Conservation (phyloP, 2,888 invertebrate species). For the Bugula neritina region DNA sequence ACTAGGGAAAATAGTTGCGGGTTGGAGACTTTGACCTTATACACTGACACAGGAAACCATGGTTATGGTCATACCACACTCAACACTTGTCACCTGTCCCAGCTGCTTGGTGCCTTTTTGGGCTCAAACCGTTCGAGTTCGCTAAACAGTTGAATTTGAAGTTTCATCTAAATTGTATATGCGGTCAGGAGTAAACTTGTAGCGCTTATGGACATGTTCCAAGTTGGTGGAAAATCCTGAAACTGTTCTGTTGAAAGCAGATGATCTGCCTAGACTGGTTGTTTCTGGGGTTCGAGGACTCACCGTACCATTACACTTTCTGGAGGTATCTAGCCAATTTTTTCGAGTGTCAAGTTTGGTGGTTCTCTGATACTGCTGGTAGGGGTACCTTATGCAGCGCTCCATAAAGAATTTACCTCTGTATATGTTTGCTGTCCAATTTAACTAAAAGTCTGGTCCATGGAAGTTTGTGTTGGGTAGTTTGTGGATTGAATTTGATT, state of each 20-base stretch:
- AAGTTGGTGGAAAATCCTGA: conserved; percentile 31
- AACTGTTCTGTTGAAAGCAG: conserved; percentile 32
- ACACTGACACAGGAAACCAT: background rate
- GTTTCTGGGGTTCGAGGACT: conserved; percentile 32
- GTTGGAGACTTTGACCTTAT: conserved; percentile 30
- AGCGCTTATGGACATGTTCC: conserved; percentile 29
- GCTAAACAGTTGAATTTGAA: conserved; percentile 42
- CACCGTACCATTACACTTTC: conserved; percentile 30
- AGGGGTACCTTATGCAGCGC: too few relatives aligned
- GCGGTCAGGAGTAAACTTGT: conserved; percentile 28
- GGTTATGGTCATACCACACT: background rate
- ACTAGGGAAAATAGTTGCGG: conserved; percentile 55
- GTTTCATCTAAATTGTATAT: conserved; percentile 28
- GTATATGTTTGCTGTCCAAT: too few relatives aligned
- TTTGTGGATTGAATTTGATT: too few relatives aligned
- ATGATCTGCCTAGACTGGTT: conserved; percentile 32
- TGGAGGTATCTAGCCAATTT: conserved; percentile 32
- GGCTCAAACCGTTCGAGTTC: background rate
- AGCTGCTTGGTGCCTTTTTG: background rate
- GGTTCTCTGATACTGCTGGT: too few relatives aligned
- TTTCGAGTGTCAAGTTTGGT: too few relatives aligned
- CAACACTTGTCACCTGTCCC: background rate
- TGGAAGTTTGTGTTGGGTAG: too few relatives aligned
- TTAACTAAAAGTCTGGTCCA: too few relatives aligned
- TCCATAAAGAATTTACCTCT: too few relatives aligned